Conservation (phyloP, 2,113 vertebrate species). For the Tamias sibiricus region DNA sequence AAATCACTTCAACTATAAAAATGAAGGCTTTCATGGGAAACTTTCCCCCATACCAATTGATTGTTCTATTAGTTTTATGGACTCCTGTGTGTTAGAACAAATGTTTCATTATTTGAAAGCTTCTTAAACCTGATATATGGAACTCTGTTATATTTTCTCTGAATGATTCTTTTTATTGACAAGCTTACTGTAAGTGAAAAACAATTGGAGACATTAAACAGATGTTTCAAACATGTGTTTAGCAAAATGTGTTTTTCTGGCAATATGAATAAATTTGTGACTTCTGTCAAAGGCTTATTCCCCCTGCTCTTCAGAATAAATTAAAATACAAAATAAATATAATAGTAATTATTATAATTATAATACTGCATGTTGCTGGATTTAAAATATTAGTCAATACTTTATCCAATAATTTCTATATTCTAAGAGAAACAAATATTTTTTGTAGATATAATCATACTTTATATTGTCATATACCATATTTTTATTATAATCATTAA, state of each 20-base stretch:
- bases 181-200: constrained; percentile 66
- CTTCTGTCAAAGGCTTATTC: constrained; percentile 55
- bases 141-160: constrained; percentile 59
- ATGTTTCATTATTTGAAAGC: constrained; percentile 55
- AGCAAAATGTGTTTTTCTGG: constrained; percentile 71
- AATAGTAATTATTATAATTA: neutral
- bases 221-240: constrained; percentile 74
- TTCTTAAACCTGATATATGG: constrained; percentile 54
- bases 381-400: neutral
- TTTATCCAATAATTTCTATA: constrained; percentile 65
- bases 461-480: constrained; percentile 36
- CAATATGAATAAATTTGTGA: constrained; percentile 70
- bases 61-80: neutral
- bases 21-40: neutral
- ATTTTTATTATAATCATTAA: constrained; percentile 62
- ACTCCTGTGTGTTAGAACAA: neutral
- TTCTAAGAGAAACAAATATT: constrained; percentile 37
- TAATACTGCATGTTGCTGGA: neutral
- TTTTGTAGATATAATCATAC: constrained; percentile 58
- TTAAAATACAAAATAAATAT: constrained; percentile 66
- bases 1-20: neutral
- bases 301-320: constrained; percentile 6
- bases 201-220: constrained; percentile 70
- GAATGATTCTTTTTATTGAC: constrained; percentile 67
- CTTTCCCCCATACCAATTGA: neutral